Percentiles rank a stretch among this genome's conserved stretches.
These are phyloP conservation scores for Lathronympha strigana DNA, from an alignment of 2,888 invertebrate genomes.

Conservation along the genomic window DNA sequence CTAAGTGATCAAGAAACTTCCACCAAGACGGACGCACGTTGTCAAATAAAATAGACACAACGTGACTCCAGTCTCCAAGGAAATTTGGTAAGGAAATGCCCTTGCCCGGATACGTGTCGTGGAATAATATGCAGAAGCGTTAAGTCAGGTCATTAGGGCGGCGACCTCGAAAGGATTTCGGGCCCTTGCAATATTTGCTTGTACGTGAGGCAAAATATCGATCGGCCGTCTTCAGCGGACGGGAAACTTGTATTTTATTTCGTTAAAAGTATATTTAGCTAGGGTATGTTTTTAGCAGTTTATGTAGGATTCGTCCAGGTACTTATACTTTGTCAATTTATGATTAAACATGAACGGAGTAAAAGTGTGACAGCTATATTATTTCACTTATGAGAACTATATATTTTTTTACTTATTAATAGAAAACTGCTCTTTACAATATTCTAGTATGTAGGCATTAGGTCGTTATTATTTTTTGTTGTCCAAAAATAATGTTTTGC, in stretches of 20 bases:
- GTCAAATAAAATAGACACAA: constrained; percentile 37
- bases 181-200: constrained; percentile 29
- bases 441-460: too few species aligned
- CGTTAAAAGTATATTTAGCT: too few species aligned
- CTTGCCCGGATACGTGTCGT: constrained; percentile 51
- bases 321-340: too few species aligned
- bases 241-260: background rate
- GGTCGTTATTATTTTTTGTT: too few species aligned
- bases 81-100: constrained; percentile 53
- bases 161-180: constrained; percentile 49
- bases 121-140: constrained; percentile 55
- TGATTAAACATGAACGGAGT: too few species aligned
- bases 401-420: too few species aligned
- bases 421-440: too few species aligned
- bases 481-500: too few species aligned
- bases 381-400: too few species aligned
- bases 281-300: too few species aligned
- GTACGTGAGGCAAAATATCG: constrained; percentile 18
- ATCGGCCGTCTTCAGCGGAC: background rate
- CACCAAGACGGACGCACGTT: constrained; percentile 16
- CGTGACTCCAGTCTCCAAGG: constrained; percentile 52
- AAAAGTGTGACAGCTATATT: too few species aligned
- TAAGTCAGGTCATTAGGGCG: constrained; percentile 55
- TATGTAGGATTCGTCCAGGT: too few species aligned
- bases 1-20: background rate